Evolutionary conservation across 2,113 vertebrate species (phyloP).

Genomic region (Ascaphus truei): DNA sequence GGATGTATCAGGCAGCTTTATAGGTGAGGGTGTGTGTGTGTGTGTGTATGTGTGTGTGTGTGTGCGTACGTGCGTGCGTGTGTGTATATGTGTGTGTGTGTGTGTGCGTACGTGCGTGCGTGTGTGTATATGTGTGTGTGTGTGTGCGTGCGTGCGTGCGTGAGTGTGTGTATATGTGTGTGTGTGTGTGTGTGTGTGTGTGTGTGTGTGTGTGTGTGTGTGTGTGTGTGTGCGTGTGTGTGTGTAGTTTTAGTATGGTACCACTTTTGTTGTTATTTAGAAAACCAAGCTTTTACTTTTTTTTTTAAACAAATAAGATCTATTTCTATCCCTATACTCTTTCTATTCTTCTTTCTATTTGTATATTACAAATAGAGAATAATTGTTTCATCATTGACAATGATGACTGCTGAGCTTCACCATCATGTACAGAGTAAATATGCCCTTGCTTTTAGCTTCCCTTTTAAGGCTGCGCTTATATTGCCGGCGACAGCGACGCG

Average conservation of each 20-base stretch:
- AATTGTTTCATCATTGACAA: conserved; percentile 29
- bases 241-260: not conserved
- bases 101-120: not conserved
- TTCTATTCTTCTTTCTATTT: not conserved
- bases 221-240: not conserved
- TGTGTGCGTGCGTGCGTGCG: not conserved
- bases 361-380: conserved; percentile 22
- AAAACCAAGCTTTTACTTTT: conserved; percentile 17
- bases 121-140: not conserved
- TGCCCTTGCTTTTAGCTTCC: not conserved
- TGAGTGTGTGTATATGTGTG: not conserved
- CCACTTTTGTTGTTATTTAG: not conserved
- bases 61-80: not conserved
- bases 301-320: conserved; percentile 3
- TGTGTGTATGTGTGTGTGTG: not conserved
- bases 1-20: not conserved
- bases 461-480: no score
- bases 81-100: not conserved
- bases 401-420: conserved; percentile 4
- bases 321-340: conserved; percentile 7
- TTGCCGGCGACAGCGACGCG: no score
- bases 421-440: not conserved
- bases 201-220: not conserved
- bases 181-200: not conserved
- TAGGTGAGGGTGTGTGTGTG: not conserved